A percentile compares a stretch with the other conserved stretches of the same genome.
These are phyloP conservation scores for Hemichromis elongatus DNA, from an alignment of 2,113 vertebrate species.

Conservation along the genomic window DNA sequence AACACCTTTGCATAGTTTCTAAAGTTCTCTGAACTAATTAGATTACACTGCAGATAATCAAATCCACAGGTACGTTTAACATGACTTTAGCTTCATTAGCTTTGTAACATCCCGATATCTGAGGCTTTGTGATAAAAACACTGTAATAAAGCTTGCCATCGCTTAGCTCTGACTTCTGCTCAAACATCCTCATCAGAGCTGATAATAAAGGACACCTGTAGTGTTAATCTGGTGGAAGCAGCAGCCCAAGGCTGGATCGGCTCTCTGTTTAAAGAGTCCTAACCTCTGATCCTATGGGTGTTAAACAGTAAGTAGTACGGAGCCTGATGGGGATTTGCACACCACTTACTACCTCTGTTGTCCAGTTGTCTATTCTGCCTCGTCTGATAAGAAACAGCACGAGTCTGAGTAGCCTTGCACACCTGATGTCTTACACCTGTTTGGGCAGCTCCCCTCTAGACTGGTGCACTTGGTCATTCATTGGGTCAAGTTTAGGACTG, in stretches of 20 bases:
- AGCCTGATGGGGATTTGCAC: background rate
- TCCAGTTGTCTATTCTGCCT: background rate
- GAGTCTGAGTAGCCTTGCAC: no score
- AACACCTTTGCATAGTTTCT: background rate
- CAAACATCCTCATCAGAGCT: background rate
- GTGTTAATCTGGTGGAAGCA: background rate
- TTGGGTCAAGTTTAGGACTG: background rate
- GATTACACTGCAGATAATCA: background rate
- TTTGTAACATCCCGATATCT: background rate
- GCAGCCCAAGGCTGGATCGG: background rate
- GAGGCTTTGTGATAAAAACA: background rate
- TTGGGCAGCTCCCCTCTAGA: no score
- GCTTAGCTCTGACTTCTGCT: no score
- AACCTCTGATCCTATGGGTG: background rate
- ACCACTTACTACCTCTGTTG: background rate
- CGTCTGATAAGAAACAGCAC: background rate
- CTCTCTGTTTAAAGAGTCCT: background rate
- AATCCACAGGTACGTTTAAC: background rate
- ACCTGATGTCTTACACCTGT: background rate
- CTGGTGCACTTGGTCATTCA: background rate
- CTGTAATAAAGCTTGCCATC: background rate
- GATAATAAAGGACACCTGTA: background rate
- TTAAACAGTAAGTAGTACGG: background rate
- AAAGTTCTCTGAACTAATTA: background rate
- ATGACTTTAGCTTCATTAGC: background rate